Evolutionary conservation across 2,113 vertebrate genomes (phyloP).

Genomic region (Micronycteris hirsuta): DNA sequence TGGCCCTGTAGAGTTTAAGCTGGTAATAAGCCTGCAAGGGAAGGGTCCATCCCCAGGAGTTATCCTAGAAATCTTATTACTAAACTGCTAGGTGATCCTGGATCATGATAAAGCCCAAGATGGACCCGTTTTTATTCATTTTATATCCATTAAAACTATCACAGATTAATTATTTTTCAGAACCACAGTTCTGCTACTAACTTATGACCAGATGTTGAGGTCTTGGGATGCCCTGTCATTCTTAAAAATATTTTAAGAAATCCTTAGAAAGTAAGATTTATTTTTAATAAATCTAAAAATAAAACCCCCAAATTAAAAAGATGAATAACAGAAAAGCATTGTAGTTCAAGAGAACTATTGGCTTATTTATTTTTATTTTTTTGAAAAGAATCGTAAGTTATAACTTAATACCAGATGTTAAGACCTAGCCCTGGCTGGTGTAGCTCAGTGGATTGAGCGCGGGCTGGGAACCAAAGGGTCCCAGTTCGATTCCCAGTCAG

Average conservation of each 20-base stretch:
- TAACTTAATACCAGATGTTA: conserved; percentile 42
- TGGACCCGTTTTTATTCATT: conserved; percentile 61
- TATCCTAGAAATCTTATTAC: conserved; percentile 24
- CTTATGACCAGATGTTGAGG: conserved; percentile 55
- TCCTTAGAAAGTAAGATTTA: conserved; percentile 51
- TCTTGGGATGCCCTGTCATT: not conserved
- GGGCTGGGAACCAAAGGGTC: too few species aligned
- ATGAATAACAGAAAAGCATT: conserved; percentile 24
- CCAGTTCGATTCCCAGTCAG: too few species aligned
- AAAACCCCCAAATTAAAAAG: conserved; percentile 21
- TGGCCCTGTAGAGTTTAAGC: not conserved
- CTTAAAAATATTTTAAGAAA: conserved; percentile 48
- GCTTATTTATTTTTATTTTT: conserved; percentile 42
- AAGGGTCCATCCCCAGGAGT: not conserved
- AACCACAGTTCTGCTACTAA: conserved; percentile 52
- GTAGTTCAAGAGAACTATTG: conserved; percentile 19
- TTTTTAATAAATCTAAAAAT: conserved; percentile 37
- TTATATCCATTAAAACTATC: conserved; percentile 42
- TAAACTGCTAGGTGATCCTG: not conserved
- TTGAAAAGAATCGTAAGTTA: conserved; percentile 25
- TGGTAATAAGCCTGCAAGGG: not conserved
- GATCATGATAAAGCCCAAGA: conserved; percentile 38
- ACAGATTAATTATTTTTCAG: conserved; percentile 67
- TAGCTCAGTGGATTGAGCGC: too few species aligned
- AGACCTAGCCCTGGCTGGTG: too few species aligned